Evolutionary conservation across 2,797 vertebrate genomes (phyloP), one percentile per base, ranked within the genome.

Genomic region (Galago senegalensis): DNA sequence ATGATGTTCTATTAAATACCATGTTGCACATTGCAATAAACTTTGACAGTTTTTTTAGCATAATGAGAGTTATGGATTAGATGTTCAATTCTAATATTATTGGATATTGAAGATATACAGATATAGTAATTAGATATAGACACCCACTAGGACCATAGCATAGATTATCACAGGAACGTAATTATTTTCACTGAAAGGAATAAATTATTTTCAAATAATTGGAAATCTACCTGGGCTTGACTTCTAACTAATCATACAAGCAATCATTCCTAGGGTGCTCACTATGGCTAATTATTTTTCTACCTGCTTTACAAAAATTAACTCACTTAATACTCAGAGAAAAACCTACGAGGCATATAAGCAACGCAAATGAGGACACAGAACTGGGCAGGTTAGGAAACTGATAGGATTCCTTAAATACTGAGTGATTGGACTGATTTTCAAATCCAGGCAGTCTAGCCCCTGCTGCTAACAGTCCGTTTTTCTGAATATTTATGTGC

Each of bases 121-220:
- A 67, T 65, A 72, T 40, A 65, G 2, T 58, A 63, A 77, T 43
- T 46, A 37, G 5, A 81, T 63, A 65, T 43, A 14, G 23, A 53
- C 87, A 91, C 70, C 23, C 23, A 81, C 20, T 58, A 49, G 25
- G 20, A 9, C 5, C 76, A 1, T 14, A 43, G 3, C 46, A 69
- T 43, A 21, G 2, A 56, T 60, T 67, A 60, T 63, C 77, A 61
- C 3, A 89, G 18, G 40, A 89, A 53, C 7, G 46, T 72, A 83
- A 65, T 17, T 65, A 37, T 65, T 95, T 94, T 79, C 10, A 76
- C 46, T 83, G 31, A 73, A 86, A 87, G 14, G 7, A 84, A 85
- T 86, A 80, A 81, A 81, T 49, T 70, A 85, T 37, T 95, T 90
- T 80, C 12, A 79, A 96, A 46, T 89, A 60, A 79, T 49, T 53